These are phyloP conservation scores for Eucidaris tribuloides DNA, from an alignment of 35 echinoderm and acorn worm species.

Conservation along the genomic window DNA sequence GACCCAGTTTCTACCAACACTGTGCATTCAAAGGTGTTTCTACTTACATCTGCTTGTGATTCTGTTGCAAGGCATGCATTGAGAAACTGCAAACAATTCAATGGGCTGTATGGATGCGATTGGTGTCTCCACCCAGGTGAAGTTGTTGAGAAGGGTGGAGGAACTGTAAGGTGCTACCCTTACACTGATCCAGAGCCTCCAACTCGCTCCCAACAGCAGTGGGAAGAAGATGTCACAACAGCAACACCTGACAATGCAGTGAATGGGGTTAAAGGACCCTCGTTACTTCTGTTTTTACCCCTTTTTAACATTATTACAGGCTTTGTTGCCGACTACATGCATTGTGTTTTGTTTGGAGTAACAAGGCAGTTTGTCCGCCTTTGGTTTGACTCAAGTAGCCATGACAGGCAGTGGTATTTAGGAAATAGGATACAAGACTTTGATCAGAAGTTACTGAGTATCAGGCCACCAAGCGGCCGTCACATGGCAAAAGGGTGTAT, in stretches of 20 bases:
- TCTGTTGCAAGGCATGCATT: slow-evolving; percentile 37
- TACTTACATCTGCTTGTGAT: slow-evolving; percentile 33
- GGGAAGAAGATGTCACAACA: not conserved
- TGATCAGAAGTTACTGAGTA: not conserved
- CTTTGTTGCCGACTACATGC: slow-evolving; percentile 50
- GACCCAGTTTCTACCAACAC: not conserved
- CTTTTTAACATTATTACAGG: slow-evolving; percentile 36
- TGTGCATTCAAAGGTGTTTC: slow-evolving; percentile 7
- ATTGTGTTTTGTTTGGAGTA: slow-evolving; percentile 49
- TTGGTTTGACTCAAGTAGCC: slow-evolving; percentile 17
- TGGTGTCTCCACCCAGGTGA: slow-evolving; percentile 31
- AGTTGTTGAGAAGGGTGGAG: slow-evolving; percentile 38
- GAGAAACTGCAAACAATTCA: slow-evolving; percentile 52
- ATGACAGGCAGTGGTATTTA: slow-evolving; percentile 23
- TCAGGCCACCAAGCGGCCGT: slow-evolving; percentile 19
- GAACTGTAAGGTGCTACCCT: slow-evolving; percentile 17
- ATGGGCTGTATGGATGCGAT: slow-evolving; percentile 46
- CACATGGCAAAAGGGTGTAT: no score
- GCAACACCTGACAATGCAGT: slow-evolving; percentile 8
- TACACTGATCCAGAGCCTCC: slow-evolving; percentile 13
- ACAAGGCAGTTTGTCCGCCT: slow-evolving; percentile 19
- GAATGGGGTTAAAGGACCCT: slow-evolving; percentile 47
- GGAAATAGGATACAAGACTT: not conserved
- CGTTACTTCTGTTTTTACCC: slow-evolving; percentile 36
- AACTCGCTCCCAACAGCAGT: not conserved